A percentile compares a stretch with the other conserved stretches of the same genome.
These are phyloP conservation scores for Lepisosteus oculatus DNA, from an alignment of 2,113 vertebrate genomes.

Conservation along the genomic window DNA sequence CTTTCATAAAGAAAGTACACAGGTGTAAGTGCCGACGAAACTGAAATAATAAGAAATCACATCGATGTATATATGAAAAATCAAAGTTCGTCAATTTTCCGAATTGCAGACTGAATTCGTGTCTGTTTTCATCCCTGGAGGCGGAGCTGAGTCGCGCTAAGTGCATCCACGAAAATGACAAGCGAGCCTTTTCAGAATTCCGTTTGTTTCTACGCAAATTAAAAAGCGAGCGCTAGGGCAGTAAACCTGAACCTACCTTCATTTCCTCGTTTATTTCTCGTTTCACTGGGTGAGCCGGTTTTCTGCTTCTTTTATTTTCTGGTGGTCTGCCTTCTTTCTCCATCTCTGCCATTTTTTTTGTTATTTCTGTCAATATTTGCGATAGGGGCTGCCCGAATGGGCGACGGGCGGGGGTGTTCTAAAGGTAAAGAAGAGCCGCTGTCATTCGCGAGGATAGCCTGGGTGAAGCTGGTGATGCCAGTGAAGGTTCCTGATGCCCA, in stretches of 20 bases:
- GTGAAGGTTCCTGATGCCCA: conserved; percentile 70
- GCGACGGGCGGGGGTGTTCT: conserved; percentile 55
- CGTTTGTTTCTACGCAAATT: conserved; percentile 49
- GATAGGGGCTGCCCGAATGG: conserved; percentile 26
- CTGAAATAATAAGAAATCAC: conserved; percentile 36
- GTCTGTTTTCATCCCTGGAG: conserved; percentile 60
- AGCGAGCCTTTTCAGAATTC: conserved; percentile 46
- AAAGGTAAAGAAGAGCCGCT: conserved; percentile 67
- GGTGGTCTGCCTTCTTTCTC: conserved; percentile 99
- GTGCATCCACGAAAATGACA: conserved; percentile 64
- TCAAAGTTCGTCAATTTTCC: conserved; percentile 62
- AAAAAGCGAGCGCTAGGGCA: conserved; percentile 47
- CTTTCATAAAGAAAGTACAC: conserved; percentile 24
- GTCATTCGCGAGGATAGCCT: conserved; percentile 63
- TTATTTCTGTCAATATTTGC: conserved; percentile 70
- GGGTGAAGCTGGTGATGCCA: conserved; percentile 62
- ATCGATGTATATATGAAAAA: conserved; percentile 35
- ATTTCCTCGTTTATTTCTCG: conserved; percentile 98
- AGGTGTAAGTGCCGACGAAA: conserved; percentile 30
- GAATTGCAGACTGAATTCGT: conserved; percentile 58
- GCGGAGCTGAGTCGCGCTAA: conserved; percentile 60
- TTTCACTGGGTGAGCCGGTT: conserved; percentile 94
- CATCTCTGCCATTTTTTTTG: conserved; percentile 96
- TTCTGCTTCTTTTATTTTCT: conserved; percentile 97
- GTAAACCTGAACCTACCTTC: conserved; percentile 77